Conservation (phyloP, 1,140 invertebrate species). For the Pogonognathellus flavescens region DNA sequence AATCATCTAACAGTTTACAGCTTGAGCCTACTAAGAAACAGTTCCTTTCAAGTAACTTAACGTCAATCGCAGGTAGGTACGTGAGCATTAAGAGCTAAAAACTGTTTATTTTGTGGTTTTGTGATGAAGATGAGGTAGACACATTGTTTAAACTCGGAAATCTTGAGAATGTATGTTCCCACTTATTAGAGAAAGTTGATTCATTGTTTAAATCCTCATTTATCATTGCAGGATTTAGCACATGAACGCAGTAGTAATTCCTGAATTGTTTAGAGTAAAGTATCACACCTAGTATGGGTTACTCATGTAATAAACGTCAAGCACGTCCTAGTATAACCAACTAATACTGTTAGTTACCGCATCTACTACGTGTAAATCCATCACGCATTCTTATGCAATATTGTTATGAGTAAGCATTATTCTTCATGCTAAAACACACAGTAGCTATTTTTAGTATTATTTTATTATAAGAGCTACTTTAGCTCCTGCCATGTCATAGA, state of each 20-base stretch:
- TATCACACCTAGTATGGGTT: neutral
- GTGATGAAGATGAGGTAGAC: neutral
- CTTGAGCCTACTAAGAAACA: neutral
- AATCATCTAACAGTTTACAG: constrained; percentile 21
- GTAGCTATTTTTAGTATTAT: no score
- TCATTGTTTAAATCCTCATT: constrained; percentile 23
- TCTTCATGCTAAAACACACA: no score
- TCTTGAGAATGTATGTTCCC: neutral
- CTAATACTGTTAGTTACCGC: no score
- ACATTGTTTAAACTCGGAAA: constrained; percentile 37
- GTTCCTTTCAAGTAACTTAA: neutral
- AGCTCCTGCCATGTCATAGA: no score
- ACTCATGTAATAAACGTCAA: no score
- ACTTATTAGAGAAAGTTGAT: constrained; percentile 23
- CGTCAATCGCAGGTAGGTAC: neutral
- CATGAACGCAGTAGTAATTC: neutral
- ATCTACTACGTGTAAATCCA: no score
- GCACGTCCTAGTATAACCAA: no score
- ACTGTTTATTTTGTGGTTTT: constrained; percentile 21
- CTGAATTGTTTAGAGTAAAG: neutral
- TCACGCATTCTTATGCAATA: no score
- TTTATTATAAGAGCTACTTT: no score
- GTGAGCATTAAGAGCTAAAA: neutral
- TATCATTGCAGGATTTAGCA: neutral
- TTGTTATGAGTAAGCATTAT: no score